A percentile compares a stretch with the other conserved stretches of the same genome.
Evolutionary conservation across 2,888 invertebrate species (phyloP).

Genomic region (Lasius platythorax): DNA sequence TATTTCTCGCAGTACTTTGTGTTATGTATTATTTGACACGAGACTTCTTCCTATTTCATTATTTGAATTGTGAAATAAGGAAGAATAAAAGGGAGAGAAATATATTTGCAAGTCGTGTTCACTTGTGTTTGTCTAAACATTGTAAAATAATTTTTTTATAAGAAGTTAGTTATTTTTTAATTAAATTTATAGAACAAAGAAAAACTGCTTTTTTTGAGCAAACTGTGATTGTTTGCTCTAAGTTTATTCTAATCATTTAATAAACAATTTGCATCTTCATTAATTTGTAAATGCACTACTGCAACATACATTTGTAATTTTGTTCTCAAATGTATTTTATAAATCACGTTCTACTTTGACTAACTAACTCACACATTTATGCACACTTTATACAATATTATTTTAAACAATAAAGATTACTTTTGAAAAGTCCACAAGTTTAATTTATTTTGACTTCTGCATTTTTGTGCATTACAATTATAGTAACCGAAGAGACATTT

Average conservation of each 20-base stretch:
- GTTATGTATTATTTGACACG: neutral
- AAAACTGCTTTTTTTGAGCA: neutral
- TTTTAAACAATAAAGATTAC: neutral
- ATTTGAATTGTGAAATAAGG: neutral
- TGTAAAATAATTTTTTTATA: neutral
- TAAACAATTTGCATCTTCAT: neutral
- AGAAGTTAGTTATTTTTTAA: conserved; percentile 1
- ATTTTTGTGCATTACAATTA: neutral
- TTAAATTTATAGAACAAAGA: neutral
- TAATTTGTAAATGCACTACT: neutral
- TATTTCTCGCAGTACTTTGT: neutral
- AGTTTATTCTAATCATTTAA: neutral
- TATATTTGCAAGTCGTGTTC: neutral
- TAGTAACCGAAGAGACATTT: conserved; percentile 69
- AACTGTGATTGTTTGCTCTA: neutral
- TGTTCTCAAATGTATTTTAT: neutral
- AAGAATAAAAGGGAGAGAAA: neutral
- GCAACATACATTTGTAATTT: neutral
- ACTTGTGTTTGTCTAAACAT: neutral
- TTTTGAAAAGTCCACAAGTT: neutral
- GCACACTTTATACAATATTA: neutral
- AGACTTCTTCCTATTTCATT: neutral
- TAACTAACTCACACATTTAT: conserved; percentile 2
- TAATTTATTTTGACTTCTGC: conserved; percentile 4
- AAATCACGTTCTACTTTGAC: neutral